Evolutionary conservation across 2,797 vertebrate genomes (phyloP).

Genomic region (Enoplosus armatus): DNA sequence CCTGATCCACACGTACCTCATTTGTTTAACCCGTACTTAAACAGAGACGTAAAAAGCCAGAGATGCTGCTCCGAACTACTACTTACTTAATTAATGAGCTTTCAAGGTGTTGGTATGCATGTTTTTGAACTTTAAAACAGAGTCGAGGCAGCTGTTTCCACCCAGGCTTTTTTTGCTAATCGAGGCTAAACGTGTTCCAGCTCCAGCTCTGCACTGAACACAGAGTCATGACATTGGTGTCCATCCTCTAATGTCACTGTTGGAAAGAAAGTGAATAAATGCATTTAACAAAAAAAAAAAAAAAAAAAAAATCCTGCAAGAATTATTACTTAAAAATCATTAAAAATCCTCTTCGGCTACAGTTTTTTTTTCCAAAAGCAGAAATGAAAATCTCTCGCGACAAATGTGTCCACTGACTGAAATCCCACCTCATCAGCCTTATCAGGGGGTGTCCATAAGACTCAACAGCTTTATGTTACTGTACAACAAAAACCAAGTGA

Average conservation of each 20-base stretch:
- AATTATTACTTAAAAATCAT: not conserved
- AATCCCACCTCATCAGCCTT: not conserved
- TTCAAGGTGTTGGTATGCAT: not conserved
- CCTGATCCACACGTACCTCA: not conserved
- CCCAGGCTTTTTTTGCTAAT: not conserved
- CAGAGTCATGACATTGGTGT: not conserved
- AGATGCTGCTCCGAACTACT: not conserved
- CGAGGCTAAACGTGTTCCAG: not conserved
- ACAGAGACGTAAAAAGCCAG: not conserved
- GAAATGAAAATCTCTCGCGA: not conserved
- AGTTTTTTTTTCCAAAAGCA: conserved; percentile 9
- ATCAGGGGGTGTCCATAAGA: conserved; percentile 3
- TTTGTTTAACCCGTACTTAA: not conserved
- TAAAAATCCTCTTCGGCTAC: not conserved
- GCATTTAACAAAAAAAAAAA: not conserved
- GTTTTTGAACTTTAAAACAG: not conserved
- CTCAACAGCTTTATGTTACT: conserved; percentile 13
- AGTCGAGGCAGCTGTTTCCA: not conserved
- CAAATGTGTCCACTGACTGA: not conserved
- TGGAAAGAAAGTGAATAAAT: not conserved
- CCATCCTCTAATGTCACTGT: not conserved
- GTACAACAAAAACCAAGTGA: not conserved
- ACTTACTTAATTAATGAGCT: too few species aligned
- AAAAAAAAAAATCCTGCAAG: not conserved
- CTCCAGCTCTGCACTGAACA: too few species aligned